Conservation (phyloP, 2,113 vertebrate species). For the Alexandromys fortis region DNA sequence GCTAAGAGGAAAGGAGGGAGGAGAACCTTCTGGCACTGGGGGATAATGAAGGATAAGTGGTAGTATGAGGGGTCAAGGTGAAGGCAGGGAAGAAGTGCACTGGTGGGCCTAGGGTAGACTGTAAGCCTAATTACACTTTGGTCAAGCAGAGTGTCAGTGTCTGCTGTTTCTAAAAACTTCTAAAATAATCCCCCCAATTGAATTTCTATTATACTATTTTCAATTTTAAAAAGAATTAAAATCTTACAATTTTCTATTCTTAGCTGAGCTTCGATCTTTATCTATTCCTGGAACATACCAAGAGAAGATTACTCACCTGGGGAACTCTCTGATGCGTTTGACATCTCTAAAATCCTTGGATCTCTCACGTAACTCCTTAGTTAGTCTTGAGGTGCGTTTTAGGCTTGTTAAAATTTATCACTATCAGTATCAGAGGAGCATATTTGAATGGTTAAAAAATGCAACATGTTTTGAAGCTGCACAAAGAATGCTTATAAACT, state of each 20-base stretch:
- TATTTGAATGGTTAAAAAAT: neutral
- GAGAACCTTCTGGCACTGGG: neutral
- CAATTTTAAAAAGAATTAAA: neutral
- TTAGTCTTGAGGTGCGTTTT: conserved; percentile 86
- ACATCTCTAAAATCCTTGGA: conserved; percentile 87
- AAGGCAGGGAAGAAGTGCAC: too few relatives aligned
- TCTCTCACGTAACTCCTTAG: conserved; percentile 88
- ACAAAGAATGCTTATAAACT: neutral
- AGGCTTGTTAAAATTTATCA: neutral
- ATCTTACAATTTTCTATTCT: conserved; percentile 43
- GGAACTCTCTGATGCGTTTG: conserved; percentile 85
- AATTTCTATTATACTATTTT: neutral
- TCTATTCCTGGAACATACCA: conserved; percentile 88
- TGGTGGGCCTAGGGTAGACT: too few relatives aligned
- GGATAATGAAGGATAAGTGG: neutral
- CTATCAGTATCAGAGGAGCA: neutral
- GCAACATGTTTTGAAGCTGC: rapidly evolving
- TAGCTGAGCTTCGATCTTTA: conserved; percentile 88
- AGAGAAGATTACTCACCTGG: conserved; percentile 88
- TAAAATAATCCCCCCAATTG: neutral
- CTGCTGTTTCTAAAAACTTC: neutral
- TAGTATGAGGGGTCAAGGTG: neutral
- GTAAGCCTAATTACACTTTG: neutral
- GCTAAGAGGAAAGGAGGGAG: neutral
- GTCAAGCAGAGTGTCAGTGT: neutral